Evolutionary conservation across 2,888 invertebrate genomes (phyloP).

Genomic region (Tetrapedia diversipes): DNA sequence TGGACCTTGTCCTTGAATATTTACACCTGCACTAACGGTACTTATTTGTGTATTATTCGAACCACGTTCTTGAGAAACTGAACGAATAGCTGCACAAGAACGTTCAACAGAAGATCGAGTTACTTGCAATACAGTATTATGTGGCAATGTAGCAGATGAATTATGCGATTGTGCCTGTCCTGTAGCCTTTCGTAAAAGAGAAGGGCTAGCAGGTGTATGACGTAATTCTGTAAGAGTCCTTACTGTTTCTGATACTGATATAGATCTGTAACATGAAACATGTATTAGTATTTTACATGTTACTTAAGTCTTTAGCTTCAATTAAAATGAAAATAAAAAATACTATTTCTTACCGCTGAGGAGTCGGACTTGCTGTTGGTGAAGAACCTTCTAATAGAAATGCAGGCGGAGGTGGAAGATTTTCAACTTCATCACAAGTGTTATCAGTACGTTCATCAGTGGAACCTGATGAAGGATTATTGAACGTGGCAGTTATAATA

Average conservation of each 20-base stretch:
- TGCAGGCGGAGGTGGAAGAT: conserved; percentile 90
- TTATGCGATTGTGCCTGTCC: conserved; percentile 69
- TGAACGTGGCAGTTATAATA: conserved; percentile 80
- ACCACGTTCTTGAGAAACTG: conserved; percentile 68
- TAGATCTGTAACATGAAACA: conserved; percentile 71
- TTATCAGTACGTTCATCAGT: conserved; percentile 68
- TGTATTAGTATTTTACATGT: not conserved
- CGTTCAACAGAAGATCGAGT: conserved; percentile 74
- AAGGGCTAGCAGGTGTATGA: conserved; percentile 94
- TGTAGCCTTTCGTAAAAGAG: conserved; percentile 85
- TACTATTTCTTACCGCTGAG: conserved; percentile 75
- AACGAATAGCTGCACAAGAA: conserved; percentile 67
- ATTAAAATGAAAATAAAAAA: not conserved
- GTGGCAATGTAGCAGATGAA: conserved; percentile 50
- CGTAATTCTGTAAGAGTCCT: conserved; percentile 93
- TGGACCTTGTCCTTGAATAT: conserved; percentile 78
- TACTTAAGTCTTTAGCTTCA: not conserved
- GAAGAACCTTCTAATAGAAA: conserved; percentile 87
- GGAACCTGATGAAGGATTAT: conserved; percentile 46
- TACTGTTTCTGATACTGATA: conserved; percentile 91
- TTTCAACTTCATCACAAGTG: conserved; percentile 83
- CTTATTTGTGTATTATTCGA: conserved; percentile 49
- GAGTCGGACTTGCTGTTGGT: conserved; percentile 77
- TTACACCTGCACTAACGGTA: conserved; percentile 51
- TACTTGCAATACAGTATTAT: conserved; percentile 72